These are phyloP conservation scores for Agriopis leucophaearia DNA, from an alignment of 2,888 invertebrate species.

Conservation along the genomic window DNA sequence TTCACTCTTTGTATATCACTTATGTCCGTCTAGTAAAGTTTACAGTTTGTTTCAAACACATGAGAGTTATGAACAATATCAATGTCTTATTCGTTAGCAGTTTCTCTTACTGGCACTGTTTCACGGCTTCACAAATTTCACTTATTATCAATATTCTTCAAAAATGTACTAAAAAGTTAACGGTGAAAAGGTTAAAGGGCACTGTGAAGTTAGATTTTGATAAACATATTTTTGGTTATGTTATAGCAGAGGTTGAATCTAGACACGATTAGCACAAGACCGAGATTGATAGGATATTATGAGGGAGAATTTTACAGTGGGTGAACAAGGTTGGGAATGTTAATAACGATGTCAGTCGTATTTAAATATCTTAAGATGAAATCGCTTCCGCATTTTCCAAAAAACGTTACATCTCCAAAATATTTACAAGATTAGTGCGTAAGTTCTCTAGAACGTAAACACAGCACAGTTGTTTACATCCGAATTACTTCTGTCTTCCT, in stretches of 20 bases:
- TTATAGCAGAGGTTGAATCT: not conserved
- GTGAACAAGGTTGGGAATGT: too few relatives aligned
- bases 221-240: not conserved
- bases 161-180: too few relatives aligned
- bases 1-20: slow-evolving; percentile 34
- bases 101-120: not conserved
- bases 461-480: slow-evolving; percentile 25
- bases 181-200: too few relatives aligned
- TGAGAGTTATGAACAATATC: slow-evolving; percentile 23
- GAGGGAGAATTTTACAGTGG: not conserved
- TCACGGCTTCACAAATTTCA: not conserved
- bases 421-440: slow-evolving; percentile 21
- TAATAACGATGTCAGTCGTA: not conserved
- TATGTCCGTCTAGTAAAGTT: slow-evolving; percentile 30
- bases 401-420: slow-evolving; percentile 17
- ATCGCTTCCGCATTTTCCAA: slow-evolving; percentile 24
- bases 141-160: not conserved
- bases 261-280: not conserved
- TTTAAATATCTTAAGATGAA: not conserved
- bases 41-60: slow-evolving; percentile 31
- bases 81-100: not conserved
- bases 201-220: not conserved
- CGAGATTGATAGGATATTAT: not conserved
- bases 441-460: slow-evolving; percentile 19
- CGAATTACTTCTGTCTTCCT: slow-evolving; percentile 25